Base-by-base conservation (phyloP, 2,797 vertebrate genomes). In the Aldrovandia affinis region DNA sequence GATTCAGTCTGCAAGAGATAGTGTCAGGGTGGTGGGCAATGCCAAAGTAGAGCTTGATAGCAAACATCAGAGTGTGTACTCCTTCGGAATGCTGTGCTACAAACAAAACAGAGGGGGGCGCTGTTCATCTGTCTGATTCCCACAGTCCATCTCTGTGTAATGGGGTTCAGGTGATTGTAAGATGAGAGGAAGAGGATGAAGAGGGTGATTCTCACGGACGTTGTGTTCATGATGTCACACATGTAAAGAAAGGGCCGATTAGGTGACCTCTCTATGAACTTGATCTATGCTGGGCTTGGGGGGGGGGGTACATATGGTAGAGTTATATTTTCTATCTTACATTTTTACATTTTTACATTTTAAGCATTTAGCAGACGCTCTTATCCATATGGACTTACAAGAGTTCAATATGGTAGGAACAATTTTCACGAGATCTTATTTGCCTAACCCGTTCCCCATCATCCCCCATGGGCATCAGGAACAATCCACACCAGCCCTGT, bases 211-310 rank as follows among this genome's bases (percentile, higher is more conserved):
- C 68, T 0, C 88, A 91, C 92, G 55, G 86, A 86, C 82, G 83
- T 15, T 33, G 68, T 68, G 86, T 88, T 79, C 88, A 87, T 75
- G 57, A n/a, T 90, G 91, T 91, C 68, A 70, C 68, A 73, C n/a
- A 81, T 81, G 85, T 90, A 83, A 88, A 54, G 75, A 93, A 93
- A 36, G 90, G 86, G 87, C 90, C 86, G 57, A 0, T 39, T 42
- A 6, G 7, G 2, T 94, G 95, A 90, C 94, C 94, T 94, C 59
- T 89, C 42, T 79, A 8, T 96, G 95, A 96, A 95, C 94, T 91
- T 83, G 25, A 42, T 30, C 57, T 50, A 15, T 81, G 83, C 65
- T 3, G 47, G 73, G 81, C 54, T 33, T 12, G 33, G 68, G 33
- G 15, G 85, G 87, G 87, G 50, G 84, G 42, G 18, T 77, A 90